Evolutionary conservation across 2,797 vertebrate species (phyloP).

Genomic region (Iguana delicatissima): DNA sequence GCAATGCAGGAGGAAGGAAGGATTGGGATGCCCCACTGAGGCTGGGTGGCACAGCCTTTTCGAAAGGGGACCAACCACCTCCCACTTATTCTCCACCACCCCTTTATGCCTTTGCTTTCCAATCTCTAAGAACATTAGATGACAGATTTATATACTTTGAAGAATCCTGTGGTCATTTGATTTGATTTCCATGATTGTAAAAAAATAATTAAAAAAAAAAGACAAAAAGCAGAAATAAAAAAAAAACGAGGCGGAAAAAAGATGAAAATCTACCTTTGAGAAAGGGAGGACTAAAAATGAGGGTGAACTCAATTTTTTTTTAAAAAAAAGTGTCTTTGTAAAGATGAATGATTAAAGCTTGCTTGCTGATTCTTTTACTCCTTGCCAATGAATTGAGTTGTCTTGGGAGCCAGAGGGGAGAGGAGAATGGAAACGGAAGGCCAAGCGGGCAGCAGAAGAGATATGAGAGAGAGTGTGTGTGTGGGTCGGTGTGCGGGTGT

Average conservation of each 20-base stretch:
- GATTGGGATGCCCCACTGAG: slow-evolving; percentile 8
- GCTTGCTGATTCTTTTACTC: slow-evolving; percentile 69
- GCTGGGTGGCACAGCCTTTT: slow-evolving; percentile 2
- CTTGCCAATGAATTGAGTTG: background rate
- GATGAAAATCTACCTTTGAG: slow-evolving; percentile 68
- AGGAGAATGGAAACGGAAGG: rapidly evolving
- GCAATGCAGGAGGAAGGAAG: background rate
- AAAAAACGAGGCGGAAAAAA: slow-evolving; percentile 57
- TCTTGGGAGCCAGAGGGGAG: background rate
- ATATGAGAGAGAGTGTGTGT: too few species aligned
- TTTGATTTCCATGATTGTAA: slow-evolving; percentile 76
- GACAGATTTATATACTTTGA: slow-evolving; percentile 69
- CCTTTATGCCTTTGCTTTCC: background rate
- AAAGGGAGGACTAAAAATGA: slow-evolving; percentile 78
- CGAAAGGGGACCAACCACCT: slow-evolving; percentile 66
- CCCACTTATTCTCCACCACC: slow-evolving; percentile 39
- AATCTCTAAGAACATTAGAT: slow-evolving; percentile 64
- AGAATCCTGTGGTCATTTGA: slow-evolving; percentile 43
- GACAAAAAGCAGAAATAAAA: slow-evolving; percentile 35
- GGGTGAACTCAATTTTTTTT: slow-evolving; percentile 44
- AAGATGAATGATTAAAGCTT: slow-evolving; percentile 77
- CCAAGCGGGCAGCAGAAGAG: too few species aligned
- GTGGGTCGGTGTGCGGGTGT: too few species aligned
- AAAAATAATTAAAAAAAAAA: background rate
- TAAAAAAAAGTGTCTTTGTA: slow-evolving; percentile 78